Conservation (phyloP, 2,888 invertebrate species). For the Melanostoma scalare region DNA sequence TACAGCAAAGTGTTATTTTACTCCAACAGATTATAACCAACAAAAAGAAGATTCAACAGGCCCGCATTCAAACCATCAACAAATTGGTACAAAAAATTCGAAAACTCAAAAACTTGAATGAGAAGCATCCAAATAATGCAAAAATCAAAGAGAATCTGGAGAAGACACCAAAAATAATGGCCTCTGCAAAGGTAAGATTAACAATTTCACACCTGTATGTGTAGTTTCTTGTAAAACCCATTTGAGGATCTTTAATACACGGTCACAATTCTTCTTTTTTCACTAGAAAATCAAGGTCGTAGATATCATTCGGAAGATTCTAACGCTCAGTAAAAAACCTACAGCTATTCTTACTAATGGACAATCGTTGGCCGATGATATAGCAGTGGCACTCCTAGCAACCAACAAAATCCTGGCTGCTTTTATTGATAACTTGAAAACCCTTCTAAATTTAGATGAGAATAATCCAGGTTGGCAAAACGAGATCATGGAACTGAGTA, state of each 20-base stretch:
- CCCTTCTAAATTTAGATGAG: conserved; percentile 74
- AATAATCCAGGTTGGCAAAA: conserved; percentile 76
- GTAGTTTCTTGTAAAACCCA: too few species aligned
- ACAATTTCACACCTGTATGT: too few species aligned
- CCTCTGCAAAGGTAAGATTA: conserved; percentile 75
- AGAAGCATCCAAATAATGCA: conserved; percentile 76
- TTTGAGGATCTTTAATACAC: too few species aligned
- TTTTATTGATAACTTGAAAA: conserved; percentile 74
- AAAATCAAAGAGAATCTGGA: conserved; percentile 76
- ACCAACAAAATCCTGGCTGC: conserved; percentile 77
- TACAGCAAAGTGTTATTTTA: too few species aligned
- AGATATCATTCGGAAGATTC: conserved; percentile 76
- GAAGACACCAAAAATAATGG: conserved; percentile 75
- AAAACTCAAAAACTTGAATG: conserved; percentile 76
- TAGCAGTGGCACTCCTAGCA: conserved; percentile 78
- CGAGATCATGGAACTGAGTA: conserved; percentile 77
- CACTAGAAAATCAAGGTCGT: conserved; percentile 76
- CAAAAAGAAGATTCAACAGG: conserved; percentile 78
- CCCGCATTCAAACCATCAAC: conserved; percentile 78
- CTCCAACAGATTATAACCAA: conserved; percentile 78
- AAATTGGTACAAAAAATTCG: conserved; percentile 79
- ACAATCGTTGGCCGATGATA: conserved; percentile 77
- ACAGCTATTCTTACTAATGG: conserved; percentile 77
- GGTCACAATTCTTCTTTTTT: neutral
- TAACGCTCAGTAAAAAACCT: conserved; percentile 76